phyloP scores from a whole-genome alignment of 2,113 vertebrate species.

The Cettia cetti region DNA sequence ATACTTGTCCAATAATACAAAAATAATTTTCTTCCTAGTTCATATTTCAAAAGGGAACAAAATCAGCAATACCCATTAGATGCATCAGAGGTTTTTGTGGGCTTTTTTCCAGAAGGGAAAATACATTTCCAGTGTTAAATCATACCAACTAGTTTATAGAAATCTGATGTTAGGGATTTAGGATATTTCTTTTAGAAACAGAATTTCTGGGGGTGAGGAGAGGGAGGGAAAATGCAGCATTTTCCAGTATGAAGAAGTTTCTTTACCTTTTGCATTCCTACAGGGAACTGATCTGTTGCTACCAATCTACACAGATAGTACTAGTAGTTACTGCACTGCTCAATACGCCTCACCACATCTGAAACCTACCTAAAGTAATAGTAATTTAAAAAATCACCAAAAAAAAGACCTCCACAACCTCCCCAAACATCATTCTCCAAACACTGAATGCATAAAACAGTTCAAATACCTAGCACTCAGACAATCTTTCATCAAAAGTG shows the following conservation, averaged over 20 bases:
- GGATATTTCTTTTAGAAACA: background rate
- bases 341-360: background rate
- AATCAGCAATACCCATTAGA: background rate
- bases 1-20: background rate
- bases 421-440: background rate
- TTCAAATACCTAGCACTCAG: background rate
- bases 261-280: background rate
- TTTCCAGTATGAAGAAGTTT: background rate
- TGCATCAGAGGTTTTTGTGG: background rate
- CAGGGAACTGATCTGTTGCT: background rate
- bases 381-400: background rate
- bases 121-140: background rate
- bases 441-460: background rate
- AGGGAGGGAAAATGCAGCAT: background rate
- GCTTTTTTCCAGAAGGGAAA: background rate
- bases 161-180: background rate
- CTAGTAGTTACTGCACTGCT: background rate
- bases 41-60: background rate
- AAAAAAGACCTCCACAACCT: background rate
- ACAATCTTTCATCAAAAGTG: background rate
- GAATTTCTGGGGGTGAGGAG: background rate
- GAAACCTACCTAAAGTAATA: background rate
- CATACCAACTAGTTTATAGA: background rate
- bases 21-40: background rate
- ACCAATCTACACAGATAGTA: background rate